Conservation (phyloP, 2,113 vertebrate species). For the Procavia capensis region DNA sequence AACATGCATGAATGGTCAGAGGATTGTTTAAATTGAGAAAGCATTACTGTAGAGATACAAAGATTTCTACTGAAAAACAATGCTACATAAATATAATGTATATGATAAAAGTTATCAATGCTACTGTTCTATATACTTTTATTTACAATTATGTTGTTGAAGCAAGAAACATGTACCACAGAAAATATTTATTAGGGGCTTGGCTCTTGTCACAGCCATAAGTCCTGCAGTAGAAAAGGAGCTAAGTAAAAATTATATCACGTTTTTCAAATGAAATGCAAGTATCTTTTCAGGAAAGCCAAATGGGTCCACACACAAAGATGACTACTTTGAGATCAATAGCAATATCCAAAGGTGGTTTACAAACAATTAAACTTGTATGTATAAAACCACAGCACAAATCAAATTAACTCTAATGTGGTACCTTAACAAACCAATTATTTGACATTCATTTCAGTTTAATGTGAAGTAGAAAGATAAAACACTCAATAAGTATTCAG, state of each 20-base stretch:
- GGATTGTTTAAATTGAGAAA: slow-evolving; percentile 8
- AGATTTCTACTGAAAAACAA: slow-evolving; percentile 5
- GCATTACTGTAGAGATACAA: not conserved
- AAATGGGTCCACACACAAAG: not conserved
- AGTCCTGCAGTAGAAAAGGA: not conserved
- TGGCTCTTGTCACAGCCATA: slow-evolving; percentile 37
- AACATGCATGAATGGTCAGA: not conserved
- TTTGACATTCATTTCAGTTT: slow-evolving; percentile 4
- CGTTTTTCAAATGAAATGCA: slow-evolving; percentile 45
- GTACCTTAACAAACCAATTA: slow-evolving; percentile 43
- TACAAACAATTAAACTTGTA: slow-evolving; percentile 54
- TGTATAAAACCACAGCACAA: slow-evolving; percentile 26
- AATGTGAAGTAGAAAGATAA: slow-evolving; percentile 37
- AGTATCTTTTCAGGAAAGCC: slow-evolving; percentile 47
- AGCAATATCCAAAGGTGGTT: slow-evolving; percentile 6
- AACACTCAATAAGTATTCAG: not conserved
- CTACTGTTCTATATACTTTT: slow-evolving; percentile 12
- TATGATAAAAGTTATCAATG: slow-evolving; percentile 2
- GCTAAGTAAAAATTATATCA: slow-evolving; percentile 24
- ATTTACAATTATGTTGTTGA: slow-evolving; percentile 41
- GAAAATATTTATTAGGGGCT: not conserved
- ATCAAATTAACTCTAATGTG: slow-evolving; percentile 14
- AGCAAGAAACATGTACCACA: slow-evolving; percentile 13
- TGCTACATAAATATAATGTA: slow-evolving; percentile 28
- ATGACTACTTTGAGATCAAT: slow-evolving; percentile 58